Evolutionary conservation across 2,113 vertebrate species (phyloP).

Genomic region (Loxodonta africana): DNA sequence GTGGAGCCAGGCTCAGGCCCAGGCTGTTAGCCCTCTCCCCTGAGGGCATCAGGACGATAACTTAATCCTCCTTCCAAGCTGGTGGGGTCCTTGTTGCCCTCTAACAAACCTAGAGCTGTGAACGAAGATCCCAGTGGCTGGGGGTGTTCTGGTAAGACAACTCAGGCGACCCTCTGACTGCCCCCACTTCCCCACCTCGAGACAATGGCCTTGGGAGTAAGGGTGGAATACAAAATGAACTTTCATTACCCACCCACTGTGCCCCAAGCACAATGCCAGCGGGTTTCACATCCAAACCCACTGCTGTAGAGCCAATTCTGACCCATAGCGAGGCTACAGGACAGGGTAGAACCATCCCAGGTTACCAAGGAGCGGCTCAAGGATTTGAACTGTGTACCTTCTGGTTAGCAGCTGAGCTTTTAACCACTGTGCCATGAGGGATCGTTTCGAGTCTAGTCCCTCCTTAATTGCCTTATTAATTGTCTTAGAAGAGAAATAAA

Average conservation of each 20-base stretch:
- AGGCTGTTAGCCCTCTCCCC: no score
- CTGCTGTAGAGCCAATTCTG: no score
- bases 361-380: no score
- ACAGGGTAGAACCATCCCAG: no score
- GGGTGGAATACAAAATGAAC: accelerated
- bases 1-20: background rate
- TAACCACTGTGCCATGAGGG: no score
- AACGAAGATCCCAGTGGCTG: background rate
- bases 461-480: background rate
- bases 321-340: no score
- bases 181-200: accelerated
- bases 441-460: no score
- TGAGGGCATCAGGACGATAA: background rate
- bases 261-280: background rate
- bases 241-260: background rate
- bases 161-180: accelerated
- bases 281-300: no score
- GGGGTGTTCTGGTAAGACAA: accelerated
- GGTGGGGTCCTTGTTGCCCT: background rate
- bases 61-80: background rate
- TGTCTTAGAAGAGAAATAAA: background rate
- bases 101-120: background rate
- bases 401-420: no score
- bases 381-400: no score
- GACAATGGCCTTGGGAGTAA: accelerated